phyloP scores from a whole-genome alignment of 2,113 vertebrate genomes.

The Mungos mungo region DNA sequence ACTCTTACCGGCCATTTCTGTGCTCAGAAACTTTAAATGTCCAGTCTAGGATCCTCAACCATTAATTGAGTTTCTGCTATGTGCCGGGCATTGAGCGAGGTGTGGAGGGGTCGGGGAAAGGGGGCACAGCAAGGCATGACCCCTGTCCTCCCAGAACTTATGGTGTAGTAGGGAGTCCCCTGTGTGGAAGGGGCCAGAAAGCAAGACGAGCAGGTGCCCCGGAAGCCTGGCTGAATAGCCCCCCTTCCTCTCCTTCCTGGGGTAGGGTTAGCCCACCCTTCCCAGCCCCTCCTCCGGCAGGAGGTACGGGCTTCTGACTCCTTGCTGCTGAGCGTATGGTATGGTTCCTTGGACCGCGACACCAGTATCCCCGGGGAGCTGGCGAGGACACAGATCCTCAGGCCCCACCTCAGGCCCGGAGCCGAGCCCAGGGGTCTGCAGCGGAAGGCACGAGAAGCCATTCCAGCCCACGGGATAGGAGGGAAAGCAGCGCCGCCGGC shows the following conservation, averaged over 20 bases:
- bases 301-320: not conserved
- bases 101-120: fast-evolving
- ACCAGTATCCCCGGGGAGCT: not conserved
- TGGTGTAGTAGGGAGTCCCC: not conserved
- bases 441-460: not conserved
- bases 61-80: not conserved
- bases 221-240: not conserved
- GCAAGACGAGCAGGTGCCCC: too few species aligned
- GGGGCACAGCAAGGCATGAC: not conserved
- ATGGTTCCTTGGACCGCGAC: not conserved
- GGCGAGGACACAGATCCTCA: fast-evolving
- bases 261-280: not conserved
- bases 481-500: too few species aligned
- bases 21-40: not conserved
- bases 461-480: too few species aligned
- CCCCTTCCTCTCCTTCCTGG: not conserved
- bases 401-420: not conserved
- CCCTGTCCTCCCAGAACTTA: not conserved
- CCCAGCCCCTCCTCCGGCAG: not conserved
- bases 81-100: not conserved
- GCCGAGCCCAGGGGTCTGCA: not conserved
- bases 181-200: not conserved
- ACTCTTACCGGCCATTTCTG: not conserved
- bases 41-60: not conserved
- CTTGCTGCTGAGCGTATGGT: fast-evolving